Evolutionary conservation across 2,888 invertebrate species (phyloP), one percentile per base, ranked within the genome.

Genomic region (Pocota personata): DNA sequence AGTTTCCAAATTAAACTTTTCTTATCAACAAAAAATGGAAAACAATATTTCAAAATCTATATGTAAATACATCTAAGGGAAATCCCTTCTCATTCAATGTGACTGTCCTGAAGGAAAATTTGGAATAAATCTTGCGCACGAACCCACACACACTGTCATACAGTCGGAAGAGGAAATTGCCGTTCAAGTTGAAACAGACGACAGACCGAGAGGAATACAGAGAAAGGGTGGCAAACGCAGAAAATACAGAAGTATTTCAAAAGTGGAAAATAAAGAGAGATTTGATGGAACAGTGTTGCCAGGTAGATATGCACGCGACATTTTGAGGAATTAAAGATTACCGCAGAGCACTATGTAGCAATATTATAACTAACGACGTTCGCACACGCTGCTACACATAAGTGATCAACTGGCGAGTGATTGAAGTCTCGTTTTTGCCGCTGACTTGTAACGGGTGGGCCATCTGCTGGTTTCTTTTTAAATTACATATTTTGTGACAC

Each of bases 41-140:
- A 8, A n/a, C n/a, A n/a, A n/a, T 12, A 21, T 48, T 66, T 30
- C 3, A 55, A 58, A 37, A 12, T 52, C 10, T 12, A 52, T 24
- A 46, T 46, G 30, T 12, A 30, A 46, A 58, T 58, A 46, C 46
- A 73, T 37, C 16, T 0, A 46, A 43, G 12, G 32, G 57, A 71
- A 43, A 43, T 30, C 55, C n/a, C 16, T 7, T 30, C 4, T 21
- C 8, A 40, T 10, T 16, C 32, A 16, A 14, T 35, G 37, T n/a
- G 30, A n/a, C 12, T 64, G 27, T 57, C 48, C 58, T 66, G 21
- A 40, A 40, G 32, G 48, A 58, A 77, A 64, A 77, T 37, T 78
- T 43, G 62, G 19, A 71, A 82, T 55, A 69, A n/a, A 60, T 62
- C 35, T 77, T 82, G 77, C 78, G 78, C 78, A 78, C 78, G 60